These are phyloP conservation scores for Malurus splendens DNA, from an alignment of 2,797 vertebrate species.

Conservation along the genomic window DNA sequence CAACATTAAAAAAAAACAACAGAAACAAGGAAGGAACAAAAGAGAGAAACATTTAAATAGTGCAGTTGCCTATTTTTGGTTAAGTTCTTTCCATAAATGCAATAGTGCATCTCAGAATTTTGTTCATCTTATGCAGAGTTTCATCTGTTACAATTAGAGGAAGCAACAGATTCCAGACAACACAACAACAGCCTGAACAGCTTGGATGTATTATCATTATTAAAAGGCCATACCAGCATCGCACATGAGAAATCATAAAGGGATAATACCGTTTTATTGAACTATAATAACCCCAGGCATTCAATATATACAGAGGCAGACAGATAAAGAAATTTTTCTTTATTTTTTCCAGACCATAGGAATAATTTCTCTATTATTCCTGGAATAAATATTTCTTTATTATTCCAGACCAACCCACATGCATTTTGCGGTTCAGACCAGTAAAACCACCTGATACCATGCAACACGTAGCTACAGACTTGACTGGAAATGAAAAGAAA, in stretches of 20 bases:
- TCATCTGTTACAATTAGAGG: background rate
- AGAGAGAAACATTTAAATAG: background rate
- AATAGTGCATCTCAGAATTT: background rate
- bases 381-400: too few species aligned
- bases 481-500: background rate
- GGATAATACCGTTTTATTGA: rapidly evolving
- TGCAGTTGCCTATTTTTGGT: background rate
- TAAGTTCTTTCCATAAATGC: background rate
- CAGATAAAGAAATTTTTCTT: background rate
- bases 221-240: background rate
- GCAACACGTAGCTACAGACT: background rate
- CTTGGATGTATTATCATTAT: background rate
- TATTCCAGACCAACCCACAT: background rate
- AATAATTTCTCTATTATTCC: too few species aligned
- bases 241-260: background rate
- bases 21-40: background rate
- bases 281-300: background rate
- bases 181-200: background rate
- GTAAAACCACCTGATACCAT: background rate
- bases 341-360: too few species aligned
- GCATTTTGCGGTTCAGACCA: background rate
- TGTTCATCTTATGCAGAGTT: background rate
- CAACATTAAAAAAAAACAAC: background rate
- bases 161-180: background rate
- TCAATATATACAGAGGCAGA: background rate